These are phyloP conservation scores for Pampusana beccarii DNA, from an alignment of 2,113 vertebrate species.

Conservation along the genomic window DNA sequence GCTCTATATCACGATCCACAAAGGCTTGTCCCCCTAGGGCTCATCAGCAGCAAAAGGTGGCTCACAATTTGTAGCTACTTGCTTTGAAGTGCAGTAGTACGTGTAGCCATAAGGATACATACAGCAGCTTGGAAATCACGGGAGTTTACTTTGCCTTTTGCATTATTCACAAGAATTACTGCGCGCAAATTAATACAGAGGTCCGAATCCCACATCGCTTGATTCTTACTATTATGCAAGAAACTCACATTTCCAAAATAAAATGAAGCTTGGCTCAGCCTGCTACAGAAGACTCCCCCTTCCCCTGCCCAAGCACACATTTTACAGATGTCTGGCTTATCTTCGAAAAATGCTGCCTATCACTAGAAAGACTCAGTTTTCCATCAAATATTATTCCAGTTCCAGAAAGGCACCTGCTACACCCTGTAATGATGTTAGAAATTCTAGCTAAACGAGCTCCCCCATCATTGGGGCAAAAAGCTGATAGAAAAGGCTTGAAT, in stretches of 20 bases:
- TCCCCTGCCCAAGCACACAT: background rate
- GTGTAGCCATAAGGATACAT: background rate
- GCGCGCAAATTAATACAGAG: background rate
- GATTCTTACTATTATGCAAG: background rate
- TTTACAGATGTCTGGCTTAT: background rate
- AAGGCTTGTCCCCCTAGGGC: background rate
- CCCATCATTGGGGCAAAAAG: background rate
- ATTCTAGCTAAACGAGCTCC: background rate
- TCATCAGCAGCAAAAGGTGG: background rate
- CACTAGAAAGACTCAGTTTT: background rate
- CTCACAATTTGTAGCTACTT: background rate
- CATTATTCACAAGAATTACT: conserved; percentile 9
- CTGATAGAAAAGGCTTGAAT: background rate
- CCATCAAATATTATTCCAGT: background rate
- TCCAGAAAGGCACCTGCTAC: background rate
- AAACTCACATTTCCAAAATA: background rate
- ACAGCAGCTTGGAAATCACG: background rate
- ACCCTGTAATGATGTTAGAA: background rate
- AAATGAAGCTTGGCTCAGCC: background rate
- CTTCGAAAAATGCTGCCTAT: background rate
- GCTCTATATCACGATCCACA: background rate
- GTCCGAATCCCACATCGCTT: background rate
- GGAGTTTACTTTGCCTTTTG: background rate
- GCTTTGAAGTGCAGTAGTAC: background rate
- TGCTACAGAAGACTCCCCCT: background rate